Base-by-base conservation (phyloP, 2,888 invertebrate species). In the Drosophila mimica region DNA sequence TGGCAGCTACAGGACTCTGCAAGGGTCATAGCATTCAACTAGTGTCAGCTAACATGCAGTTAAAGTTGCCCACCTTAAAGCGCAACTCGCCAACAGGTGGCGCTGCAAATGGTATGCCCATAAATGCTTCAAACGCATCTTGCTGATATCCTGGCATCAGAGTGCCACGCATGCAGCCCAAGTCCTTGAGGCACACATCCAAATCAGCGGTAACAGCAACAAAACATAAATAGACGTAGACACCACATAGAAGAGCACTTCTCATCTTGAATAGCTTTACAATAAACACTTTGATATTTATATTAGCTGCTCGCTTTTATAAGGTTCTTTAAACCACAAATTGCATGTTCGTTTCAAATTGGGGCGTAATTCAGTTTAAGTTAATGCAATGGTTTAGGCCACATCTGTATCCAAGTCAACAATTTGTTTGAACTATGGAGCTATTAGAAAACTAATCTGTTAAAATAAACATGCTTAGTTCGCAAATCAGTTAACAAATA, bases 51-150 rank as follows among this genome's bases (percentile, higher is more conserved):
- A 13, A 1, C n/a, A 15, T 8, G 1, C 17, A 2, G 0, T 13
- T 4, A 0, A 8, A 48, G 30, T 8, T 40, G 31, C 84, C 81
- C 71, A 93, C 93, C 72, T 82, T 76, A 64, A 93, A 91, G 57
- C 93, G 76, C 4, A 93, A 70, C 9, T 87, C 68, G 3, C 89
- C 91, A 11, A 92, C 61, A 0, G 93, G 93, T n/a, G 93, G 92
- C 70, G 88, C 73, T 3, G 92, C 93, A 75, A 75, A 93, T 4
- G 93, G 93, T 20, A 93, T 89, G 30, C 93, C 93, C 72, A 92
- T 66, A 62, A 92, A 93, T n/a, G 89, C 93, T 57, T 93, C 92
- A 74, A 89, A 92, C 0, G 79, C 67, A 5, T 79, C 77, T n/a
- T 36, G 79, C n/a, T 80, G 76, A 68, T 79, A 90, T 13, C 91